These are phyloP conservation scores for Athetis lepigone DNA, from an alignment of 2,888 invertebrate genomes.

Conservation along the genomic window DNA sequence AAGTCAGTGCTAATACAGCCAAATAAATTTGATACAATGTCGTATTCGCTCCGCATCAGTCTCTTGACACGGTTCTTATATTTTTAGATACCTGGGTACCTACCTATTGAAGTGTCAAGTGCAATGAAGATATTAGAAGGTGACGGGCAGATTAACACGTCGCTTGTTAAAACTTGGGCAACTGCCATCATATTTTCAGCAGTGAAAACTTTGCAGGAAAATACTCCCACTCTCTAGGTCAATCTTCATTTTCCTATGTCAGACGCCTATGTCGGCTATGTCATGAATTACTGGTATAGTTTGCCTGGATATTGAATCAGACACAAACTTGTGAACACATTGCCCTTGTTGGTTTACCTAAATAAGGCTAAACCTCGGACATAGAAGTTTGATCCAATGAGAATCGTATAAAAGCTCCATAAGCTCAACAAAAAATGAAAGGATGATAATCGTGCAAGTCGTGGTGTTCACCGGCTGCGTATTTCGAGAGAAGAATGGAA, in stretches of 20 bases:
- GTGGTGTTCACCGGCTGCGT: constrained; percentile 50
- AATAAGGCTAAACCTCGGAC: constrained; percentile 5
- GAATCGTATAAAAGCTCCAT: constrained; percentile 11
- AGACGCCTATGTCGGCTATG: too few relatives aligned
- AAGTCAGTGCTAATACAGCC: background rate
- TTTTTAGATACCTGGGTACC: constrained; percentile 27
- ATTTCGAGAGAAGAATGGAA: constrained; percentile 64
- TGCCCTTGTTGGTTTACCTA: too few relatives aligned
- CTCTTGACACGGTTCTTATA: constrained; percentile 41
- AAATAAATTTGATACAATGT: constrained; percentile 1
- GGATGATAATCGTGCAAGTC: constrained; percentile 48
- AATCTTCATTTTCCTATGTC: background rate
- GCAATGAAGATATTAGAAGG: constrained; percentile 42
- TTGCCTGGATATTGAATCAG: background rate
- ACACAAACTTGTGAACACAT: background rate
- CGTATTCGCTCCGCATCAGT: constrained; percentile 3
- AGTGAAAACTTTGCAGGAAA: constrained; percentile 6
- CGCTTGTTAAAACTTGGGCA: constrained; percentile 42
- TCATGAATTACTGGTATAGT: too few relatives aligned
- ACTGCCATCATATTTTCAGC: constrained; percentile 38
- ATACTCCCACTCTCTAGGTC: background rate
- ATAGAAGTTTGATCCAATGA: constrained; percentile 19
- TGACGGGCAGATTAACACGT: constrained; percentile 36
- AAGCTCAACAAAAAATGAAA: constrained; percentile 21
- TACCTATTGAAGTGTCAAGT: constrained; percentile 39